Base-by-base conservation (phyloP, 1,140 invertebrate genomes). In the Rhagoletis zephyria region DNA sequence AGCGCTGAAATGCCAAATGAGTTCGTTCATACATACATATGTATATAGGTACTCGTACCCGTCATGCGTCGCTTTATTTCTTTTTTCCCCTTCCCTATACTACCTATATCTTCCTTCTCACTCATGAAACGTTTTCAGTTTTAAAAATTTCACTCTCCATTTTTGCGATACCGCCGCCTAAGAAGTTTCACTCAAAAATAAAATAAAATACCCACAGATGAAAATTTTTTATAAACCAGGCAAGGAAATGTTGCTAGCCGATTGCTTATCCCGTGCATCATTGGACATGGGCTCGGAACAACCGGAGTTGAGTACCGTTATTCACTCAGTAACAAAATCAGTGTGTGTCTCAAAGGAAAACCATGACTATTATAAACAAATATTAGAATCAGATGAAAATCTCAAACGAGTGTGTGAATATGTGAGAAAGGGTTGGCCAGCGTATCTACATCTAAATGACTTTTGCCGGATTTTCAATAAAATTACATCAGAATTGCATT, bases 211-310 rank as follows among this genome's bases (percentile, higher is more conserved):
- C 40, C 88, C 48, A 89, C 87, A 92, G 59, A 90, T 92, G 77
- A 87, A 89, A 9, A 87, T 93, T n/a, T 56, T 86, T 14, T 94
- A 92, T 87, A 88, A 87, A 19, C 87, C 88, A 2, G 90, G 90
- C 5, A 88, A 86, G 60, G 19, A 87, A 0, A 74, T 89, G 51
- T 74, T 88, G 3, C 87, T 89, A 0, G 89, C 89, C 1, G 89
- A 90, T 85, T 70, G 87, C 30, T 51, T 90, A 12, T 90, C 87
- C 4, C 51, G 90, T 45, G 88, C 88, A 9, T 19, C 85, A 51
- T 40, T 87, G 65, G 3, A 10, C 3, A 61, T 70, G 14, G 42
- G 4, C 3, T 7, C 5, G 61, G 88, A 89, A 87, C 30, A 86
- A 42, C 56, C 65, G 61, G 89, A 88, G 56, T 40, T 90, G 16